These are phyloP conservation scores for Melikaiella ostensackeni DNA, from an alignment of 2,888 invertebrate species.

Conservation along the genomic window DNA sequence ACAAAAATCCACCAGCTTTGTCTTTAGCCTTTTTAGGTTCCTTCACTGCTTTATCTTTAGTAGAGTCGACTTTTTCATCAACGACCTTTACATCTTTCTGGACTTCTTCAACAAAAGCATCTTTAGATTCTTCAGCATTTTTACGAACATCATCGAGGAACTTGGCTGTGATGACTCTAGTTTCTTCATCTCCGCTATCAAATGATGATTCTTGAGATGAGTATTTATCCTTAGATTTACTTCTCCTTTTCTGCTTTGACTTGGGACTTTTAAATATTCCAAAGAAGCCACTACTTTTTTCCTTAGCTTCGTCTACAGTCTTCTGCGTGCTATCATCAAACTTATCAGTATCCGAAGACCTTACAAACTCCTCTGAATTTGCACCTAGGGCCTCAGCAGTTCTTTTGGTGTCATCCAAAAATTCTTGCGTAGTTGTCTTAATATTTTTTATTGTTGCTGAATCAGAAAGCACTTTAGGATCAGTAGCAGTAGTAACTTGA, in stretches of 20 bases:
- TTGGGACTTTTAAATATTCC: constrained; percentile 71
- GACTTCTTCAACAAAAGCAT: constrained; percentile 52
- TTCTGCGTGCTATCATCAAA: constrained; percentile 40
- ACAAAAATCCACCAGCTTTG: constrained; percentile 56
- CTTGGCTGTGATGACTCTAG: constrained; percentile 60
- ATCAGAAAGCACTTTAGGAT: constrained; percentile 50
- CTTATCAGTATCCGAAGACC: constrained; percentile 49
- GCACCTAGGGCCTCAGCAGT: constrained; percentile 18
- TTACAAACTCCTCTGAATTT: background rate
- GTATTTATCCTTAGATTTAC: constrained; percentile 66
- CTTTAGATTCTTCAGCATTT: constrained; percentile 56
- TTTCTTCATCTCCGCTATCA: constrained; percentile 71
- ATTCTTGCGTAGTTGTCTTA: constrained; percentile 55
- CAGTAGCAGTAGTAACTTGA: constrained; percentile 42
- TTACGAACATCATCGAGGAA: constrained; percentile 66
- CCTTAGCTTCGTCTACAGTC: constrained; percentile 60
- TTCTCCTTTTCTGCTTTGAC: constrained; percentile 63
- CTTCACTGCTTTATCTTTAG: constrained; percentile 46
- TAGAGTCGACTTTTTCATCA: constrained; percentile 26
- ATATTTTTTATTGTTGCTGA: constrained; percentile 42
- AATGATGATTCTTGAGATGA: constrained; percentile 67
- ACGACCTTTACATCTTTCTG: constrained; percentile 43
- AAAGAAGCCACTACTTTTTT: constrained; percentile 66
- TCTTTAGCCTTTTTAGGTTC: constrained; percentile 54
- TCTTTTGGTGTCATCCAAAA: constrained; percentile 33